Percentiles rank a stretch among this genome's conserved stretches.
phyloP scores from a whole-genome alignment of 2,888 invertebrate genomes.

The Eupithecia centaureata region DNA sequence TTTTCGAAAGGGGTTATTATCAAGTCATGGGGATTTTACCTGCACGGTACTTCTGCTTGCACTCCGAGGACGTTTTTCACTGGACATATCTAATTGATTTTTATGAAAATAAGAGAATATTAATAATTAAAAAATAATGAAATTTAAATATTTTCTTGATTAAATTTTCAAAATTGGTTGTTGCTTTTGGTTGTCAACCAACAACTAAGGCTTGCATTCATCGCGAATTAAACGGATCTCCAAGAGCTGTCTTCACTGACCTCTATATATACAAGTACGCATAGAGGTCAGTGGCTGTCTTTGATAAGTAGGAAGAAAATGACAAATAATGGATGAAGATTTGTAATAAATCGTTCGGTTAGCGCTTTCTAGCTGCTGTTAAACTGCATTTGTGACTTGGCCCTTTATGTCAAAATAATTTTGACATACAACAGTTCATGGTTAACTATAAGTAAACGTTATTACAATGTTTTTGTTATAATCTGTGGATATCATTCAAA shows the following conservation, averaged over 20 bases:
- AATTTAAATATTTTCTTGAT: neutral
- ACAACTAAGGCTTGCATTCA: neutral
- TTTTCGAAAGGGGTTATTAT: too few species aligned
- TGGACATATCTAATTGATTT: slow-evolving; percentile 36
- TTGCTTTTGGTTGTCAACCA: neutral
- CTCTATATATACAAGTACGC: too few species aligned
- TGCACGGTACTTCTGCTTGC: slow-evolving; percentile 51
- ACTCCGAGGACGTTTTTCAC: slow-evolving; percentile 57
- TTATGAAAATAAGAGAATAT: too few species aligned
- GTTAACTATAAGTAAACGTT: too few species aligned
- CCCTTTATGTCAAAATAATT: neutral
- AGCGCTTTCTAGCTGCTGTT: neutral
- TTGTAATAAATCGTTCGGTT: neutral
- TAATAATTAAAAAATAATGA: too few species aligned
- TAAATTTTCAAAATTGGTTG: neutral
- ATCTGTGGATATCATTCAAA: too few species aligned
- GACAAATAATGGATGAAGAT: neutral
- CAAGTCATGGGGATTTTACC: slow-evolving; percentile 56
- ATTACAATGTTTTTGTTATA: too few species aligned
- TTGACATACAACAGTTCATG: neutral
- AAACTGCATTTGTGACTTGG: neutral
- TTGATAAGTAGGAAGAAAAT: neutral
- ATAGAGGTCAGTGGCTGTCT: too few species aligned
- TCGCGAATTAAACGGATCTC: neutral
- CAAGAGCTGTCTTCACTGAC: too few species aligned